phyloP scores from a whole-genome alignment of 2,888 invertebrate species.

The Stomorhina lunata region DNA sequence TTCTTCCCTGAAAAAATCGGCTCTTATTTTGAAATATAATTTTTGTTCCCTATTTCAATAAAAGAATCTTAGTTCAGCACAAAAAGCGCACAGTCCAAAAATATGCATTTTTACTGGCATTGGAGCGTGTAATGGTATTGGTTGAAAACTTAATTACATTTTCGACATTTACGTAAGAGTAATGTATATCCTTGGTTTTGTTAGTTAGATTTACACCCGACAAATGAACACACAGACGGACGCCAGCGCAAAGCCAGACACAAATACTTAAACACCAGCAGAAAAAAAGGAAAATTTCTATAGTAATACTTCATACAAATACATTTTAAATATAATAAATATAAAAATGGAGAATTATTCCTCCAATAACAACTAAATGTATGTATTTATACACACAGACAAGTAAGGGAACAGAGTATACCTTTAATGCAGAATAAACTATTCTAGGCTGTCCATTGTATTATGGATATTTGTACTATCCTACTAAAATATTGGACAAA shows the following conservation, averaged over 20 bases:
- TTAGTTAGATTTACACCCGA: conserved; percentile 63
- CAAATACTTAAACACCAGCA: not conserved
- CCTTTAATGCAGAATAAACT: conserved; percentile 22
- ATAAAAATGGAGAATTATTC: conserved; percentile 29
- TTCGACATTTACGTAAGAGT: conserved; percentile 66
- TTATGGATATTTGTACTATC: too few species aligned
- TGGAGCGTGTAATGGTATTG: conserved; percentile 66
- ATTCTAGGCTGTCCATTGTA: too few species aligned
- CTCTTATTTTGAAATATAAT: too few species aligned
- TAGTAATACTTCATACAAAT: not conserved
- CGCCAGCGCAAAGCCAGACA: too few species aligned
- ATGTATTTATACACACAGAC: not conserved
- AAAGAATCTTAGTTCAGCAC: not conserved
- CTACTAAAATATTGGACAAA: too few species aligned
- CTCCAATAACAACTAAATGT: conserved; percentile 13
- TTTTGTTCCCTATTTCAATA: conserved; percentile 7
- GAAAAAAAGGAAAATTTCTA: not conserved
- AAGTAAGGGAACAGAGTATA: conserved; percentile 1
- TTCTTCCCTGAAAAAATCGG: too few species aligned
- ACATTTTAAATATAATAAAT: conserved; percentile 10
- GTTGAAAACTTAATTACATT: conserved; percentile 68
- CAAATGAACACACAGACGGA: conserved; percentile 16
- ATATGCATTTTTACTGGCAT: conserved; percentile 58
- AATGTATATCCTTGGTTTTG: conserved; percentile 66
- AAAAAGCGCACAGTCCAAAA: conserved; percentile 26